phyloP scores from a whole-genome alignment of 1,140 invertebrate species.

The Aphis craccivora region DNA sequence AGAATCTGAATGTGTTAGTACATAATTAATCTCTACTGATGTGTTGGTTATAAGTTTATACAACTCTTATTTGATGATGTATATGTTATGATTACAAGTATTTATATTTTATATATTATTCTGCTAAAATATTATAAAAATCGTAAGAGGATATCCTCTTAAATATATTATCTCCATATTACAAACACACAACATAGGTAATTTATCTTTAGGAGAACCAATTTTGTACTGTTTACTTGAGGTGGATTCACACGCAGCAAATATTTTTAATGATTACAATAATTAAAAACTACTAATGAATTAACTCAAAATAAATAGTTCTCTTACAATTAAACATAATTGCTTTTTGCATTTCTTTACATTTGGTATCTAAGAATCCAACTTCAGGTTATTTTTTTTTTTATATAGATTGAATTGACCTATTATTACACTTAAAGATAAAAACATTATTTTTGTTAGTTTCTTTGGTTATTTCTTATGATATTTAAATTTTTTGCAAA shows the following conservation, averaged over 20 bases:
- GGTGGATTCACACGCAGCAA: not conserved
- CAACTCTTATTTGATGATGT: not conserved
- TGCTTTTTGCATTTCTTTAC: too few species aligned
- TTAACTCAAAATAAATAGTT: not conserved
- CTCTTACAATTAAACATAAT: not conserved
- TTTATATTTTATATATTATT: not conserved
- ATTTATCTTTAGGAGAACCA: not conserved
- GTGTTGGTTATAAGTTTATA: not conserved
- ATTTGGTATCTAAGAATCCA: too few species aligned
- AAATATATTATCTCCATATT: not conserved
- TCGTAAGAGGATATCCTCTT: not conserved
- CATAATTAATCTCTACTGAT: slow-evolving; percentile 48
- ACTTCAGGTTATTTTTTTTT: too few species aligned
- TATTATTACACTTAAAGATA: not conserved
- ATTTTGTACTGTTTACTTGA: not conserved
- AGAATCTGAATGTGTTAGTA: slow-evolving; percentile 71
- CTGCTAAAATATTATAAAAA: not conserved
- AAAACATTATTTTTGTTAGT: not conserved
- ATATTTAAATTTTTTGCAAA: not conserved
- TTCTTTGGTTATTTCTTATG: not conserved
- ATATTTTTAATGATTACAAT: not conserved
- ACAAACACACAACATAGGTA: not conserved
- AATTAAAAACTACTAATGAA: too few species aligned
- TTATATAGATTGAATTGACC: too few species aligned
- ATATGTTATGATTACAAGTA: not conserved